A percentile compares a stretch with the other conserved stretches of the same genome.
These are phyloP conservation scores for Proteles cristata DNA, from an alignment of 2,113 vertebrate genomes.

Conservation along the genomic window DNA sequence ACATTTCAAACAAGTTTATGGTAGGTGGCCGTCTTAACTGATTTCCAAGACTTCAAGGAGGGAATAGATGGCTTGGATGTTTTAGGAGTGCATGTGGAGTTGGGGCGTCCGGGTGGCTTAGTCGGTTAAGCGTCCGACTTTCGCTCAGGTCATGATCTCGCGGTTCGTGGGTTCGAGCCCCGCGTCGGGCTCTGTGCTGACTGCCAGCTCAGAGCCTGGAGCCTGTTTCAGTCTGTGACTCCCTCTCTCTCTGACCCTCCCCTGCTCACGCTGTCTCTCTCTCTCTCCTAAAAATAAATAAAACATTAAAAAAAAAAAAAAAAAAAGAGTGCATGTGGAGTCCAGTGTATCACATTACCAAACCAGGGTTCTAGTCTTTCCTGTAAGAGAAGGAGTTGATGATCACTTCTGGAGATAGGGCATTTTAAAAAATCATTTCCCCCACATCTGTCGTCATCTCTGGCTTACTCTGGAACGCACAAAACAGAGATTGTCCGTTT, in stretches of 20 bases:
- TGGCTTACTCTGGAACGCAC: not conserved
- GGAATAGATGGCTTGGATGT: not conserved
- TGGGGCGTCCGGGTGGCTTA: too few relatives aligned
- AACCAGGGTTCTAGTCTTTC: not conserved
- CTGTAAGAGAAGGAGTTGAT: not conserved
- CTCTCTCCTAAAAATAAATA: too few relatives aligned
- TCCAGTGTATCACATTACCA: not conserved
- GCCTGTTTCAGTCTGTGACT: too few relatives aligned
- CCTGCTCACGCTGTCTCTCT: too few relatives aligned
- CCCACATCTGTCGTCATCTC: not conserved
- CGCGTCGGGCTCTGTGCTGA: too few relatives aligned
- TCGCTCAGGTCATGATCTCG: too few relatives aligned
- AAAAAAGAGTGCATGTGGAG: not conserved
- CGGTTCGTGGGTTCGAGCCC: too few relatives aligned
- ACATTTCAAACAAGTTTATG: constrained; percentile 43
- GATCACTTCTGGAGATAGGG: not conserved
- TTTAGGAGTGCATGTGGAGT: not conserved
- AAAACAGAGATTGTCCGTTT: not conserved
- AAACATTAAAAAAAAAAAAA: too few relatives aligned
- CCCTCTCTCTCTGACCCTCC: too few relatives aligned
- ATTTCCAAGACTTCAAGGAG: not conserved
- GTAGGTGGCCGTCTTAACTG: constrained; percentile 73
- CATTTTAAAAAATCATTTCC: not conserved
- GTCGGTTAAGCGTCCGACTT: too few relatives aligned
- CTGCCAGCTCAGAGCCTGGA: too few relatives aligned